Conservation (phyloP, 1,140 invertebrate genomes). For the Helicoverpa armigera region DNA sequence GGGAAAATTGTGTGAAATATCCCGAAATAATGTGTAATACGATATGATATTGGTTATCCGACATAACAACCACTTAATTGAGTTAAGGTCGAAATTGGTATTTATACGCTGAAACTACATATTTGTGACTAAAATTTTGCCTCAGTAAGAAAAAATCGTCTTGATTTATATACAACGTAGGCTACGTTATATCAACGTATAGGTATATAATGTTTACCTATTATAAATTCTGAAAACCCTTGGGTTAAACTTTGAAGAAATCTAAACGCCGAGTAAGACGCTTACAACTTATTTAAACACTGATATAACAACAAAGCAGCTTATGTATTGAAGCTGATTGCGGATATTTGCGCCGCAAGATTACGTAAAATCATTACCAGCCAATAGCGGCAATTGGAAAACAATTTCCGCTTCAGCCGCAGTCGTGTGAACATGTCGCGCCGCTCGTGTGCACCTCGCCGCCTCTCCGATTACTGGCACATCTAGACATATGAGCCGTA, state of each 20-base stretch:
- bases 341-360: slow-evolving; percentile 14
- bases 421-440: slow-evolving; percentile 11
- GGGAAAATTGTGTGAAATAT: not conserved
- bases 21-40: slow-evolving; percentile 2
- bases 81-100: not conserved
- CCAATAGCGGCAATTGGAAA: slow-evolving; percentile 36
- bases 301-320: not conserved
- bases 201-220: too few relatives aligned
- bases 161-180: too few relatives aligned
- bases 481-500: not conserved
- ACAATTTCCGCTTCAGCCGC: slow-evolving; percentile 32
- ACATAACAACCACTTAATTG: too few relatives aligned
- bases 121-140: too few relatives aligned
- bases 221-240: too few relatives aligned
- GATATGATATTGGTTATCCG: not conserved
- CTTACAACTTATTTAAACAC: too few relatives aligned
- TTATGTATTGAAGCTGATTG: not conserved
- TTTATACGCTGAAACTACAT: too few relatives aligned
- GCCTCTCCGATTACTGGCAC: slow-evolving; percentile 2
- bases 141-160: too few relatives aligned
- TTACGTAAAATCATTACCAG: slow-evolving; percentile 29
- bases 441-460: not conserved
- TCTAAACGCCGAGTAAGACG: too few relatives aligned
- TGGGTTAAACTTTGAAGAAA: too few relatives aligned
- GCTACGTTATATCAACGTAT: too few relatives aligned